Evolutionary conservation across 2,888 invertebrate genomes (phyloP), one percentile per base, ranked within the genome.

Genomic region (Apamea monoglypha): DNA sequence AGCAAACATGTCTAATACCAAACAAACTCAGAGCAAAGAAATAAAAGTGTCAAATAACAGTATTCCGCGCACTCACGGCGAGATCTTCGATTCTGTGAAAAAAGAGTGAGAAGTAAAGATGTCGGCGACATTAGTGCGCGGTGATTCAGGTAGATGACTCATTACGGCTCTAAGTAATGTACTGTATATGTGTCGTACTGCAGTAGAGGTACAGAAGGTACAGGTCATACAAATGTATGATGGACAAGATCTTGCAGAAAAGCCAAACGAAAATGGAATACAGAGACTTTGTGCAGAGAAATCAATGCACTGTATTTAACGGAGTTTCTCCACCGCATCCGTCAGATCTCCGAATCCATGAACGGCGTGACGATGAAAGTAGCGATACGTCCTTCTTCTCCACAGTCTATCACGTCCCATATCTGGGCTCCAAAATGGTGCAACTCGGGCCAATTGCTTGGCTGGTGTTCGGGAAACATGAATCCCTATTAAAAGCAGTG

Each of bases 61-160:
- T 61, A 53, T 68, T 77, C 53, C 12, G 25, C 29, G 64, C 50
- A 71, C 29, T 75, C 50, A 64, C 53, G 21, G 6, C 36, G 14
- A 50, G 36, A 50, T 66, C n/a, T 61, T 56, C 44, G 40, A 16
- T 73, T 85, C 61, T 40, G 40, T 53, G 73, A 53, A 77, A 75
- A 76, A 76, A 74, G 25, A 14, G 56, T 79, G 63, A 64, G 73
- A 75, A 80, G 68, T 64, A 67, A 75, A 83, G 44, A 77, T 56
- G 76, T 75, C 47, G 1, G 63, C 53, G 85, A 69, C 74, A 82
- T 85, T 36, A 64, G 29, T 80, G 61, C 8, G 36, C 56, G 59
- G 56, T 85, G 85, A 80, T 80, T 85, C 83, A 86, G 86, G 50
- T 68, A 68, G 50, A 18, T 85, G 85, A 85, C 50, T 83, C 85